phyloP scores from a whole-genome alignment of 2,113 vertebrate species.

The Podocnemis expansa region DNA sequence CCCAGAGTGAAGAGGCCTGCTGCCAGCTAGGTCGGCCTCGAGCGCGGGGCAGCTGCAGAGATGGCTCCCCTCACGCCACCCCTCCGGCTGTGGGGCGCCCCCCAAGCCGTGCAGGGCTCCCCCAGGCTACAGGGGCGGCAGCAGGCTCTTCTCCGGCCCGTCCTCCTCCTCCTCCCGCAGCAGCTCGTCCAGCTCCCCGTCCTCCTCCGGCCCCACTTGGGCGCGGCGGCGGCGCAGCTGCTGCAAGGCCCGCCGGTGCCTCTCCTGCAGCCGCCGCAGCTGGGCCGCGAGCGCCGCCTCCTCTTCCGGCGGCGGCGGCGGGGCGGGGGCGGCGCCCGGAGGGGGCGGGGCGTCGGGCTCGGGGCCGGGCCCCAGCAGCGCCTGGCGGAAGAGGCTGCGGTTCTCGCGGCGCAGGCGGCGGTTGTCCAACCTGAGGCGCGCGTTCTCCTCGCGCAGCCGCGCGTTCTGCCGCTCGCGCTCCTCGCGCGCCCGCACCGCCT shows the following conservation, averaged over 20 bases:
- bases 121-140: neutral
- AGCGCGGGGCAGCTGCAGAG: rapidly evolving
- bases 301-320: neutral
- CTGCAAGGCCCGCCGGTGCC: slow-evolving; percentile 67
- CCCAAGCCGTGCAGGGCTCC: neutral
- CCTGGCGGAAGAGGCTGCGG: slow-evolving; percentile 73
- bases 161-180: neutral
- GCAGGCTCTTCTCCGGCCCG: neutral
- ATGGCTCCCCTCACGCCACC: rapidly evolving
- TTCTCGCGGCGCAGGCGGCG: slow-evolving; percentile 83
- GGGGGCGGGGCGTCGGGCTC: neutral
- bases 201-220: neutral
- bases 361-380: slow-evolving; percentile 30
- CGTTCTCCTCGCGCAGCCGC: slow-evolving; percentile 80
- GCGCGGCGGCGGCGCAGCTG: slow-evolving; percentile 50
- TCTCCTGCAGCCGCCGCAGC: slow-evolving; percentile 11
- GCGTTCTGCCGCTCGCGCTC: slow-evolving; percentile 84
- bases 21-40: rapidly evolving
- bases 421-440: slow-evolving; percentile 81
- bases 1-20: rapidly evolving
- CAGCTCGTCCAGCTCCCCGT: neutral
- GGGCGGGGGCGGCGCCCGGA: neutral
- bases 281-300: neutral
- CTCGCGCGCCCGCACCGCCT: slow-evolving; percentile 83
- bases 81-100: rapidly evolving